Conservation (phyloP, 2,888 invertebrate species). For the Lasioglossum calceatum region DNA sequence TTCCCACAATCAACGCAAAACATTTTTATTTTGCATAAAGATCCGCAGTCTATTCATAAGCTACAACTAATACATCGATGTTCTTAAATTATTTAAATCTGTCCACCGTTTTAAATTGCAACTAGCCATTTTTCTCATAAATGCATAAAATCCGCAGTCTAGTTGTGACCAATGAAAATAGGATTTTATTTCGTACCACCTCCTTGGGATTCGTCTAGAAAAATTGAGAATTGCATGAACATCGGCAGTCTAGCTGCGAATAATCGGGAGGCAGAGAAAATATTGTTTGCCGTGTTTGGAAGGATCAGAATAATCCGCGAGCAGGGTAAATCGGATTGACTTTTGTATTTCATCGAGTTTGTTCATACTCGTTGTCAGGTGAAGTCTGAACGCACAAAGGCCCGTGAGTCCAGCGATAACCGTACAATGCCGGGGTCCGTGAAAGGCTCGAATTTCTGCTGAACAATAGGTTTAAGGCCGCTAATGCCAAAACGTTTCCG, state of each 20-base stretch:
- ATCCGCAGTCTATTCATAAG: no score
- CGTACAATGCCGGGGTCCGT: not conserved
- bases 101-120: no score
- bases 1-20: no score
- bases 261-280: not conserved
- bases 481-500: not conserved
- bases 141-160: no score
- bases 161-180: no score
- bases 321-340: not conserved
- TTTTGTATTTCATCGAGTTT: constrained; percentile 2
- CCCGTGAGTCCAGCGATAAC: not conserved
- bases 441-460: constrained; percentile 10
- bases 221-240: no score
- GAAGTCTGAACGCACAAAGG: not conserved
- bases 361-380: not conserved
- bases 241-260: not conserved
- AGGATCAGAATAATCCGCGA: not conserved
- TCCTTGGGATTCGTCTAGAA: no score
- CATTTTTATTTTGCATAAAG: no score
- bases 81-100: no score
- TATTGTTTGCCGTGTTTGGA: not conserved
- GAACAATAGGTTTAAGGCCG: not conserved
- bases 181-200: no score
- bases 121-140: no score
- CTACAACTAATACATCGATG: no score